phyloP scores from a whole-genome alignment of 2,113 vertebrate genomes.

The Psilopogon haemacephalus region DNA sequence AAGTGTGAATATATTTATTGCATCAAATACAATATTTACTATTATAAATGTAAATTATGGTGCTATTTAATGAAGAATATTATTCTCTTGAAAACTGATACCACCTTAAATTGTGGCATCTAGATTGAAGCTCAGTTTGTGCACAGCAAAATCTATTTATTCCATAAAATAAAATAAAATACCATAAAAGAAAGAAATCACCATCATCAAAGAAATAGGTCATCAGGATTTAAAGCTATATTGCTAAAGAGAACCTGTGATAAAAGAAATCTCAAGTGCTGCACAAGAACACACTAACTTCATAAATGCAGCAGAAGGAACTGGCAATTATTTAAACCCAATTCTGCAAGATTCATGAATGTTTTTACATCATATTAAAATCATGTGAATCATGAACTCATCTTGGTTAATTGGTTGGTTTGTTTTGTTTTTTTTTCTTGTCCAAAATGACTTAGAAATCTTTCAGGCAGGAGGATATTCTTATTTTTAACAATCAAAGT shows the following conservation, averaged over 20 bases:
- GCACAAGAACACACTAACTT: not conserved
- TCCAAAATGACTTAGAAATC: not conserved
- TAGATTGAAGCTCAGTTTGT: not conserved
- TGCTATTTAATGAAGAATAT: not conserved
- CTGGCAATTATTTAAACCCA: not conserved
- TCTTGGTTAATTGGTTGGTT: not conserved
- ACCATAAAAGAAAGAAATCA: not conserved
- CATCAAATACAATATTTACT: not conserved
- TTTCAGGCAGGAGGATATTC: not conserved
- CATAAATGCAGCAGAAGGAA: not conserved
- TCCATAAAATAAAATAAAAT: not conserved
- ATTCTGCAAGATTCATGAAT: not conserved
- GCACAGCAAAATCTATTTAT: not conserved
- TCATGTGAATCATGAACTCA: not conserved
- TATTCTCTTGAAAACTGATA: not conserved
- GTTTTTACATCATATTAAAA: not conserved
- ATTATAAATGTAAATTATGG: not conserved
- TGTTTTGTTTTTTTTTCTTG: not conserved
- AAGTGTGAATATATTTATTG: not conserved
- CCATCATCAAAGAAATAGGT: not conserved
- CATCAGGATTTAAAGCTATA: not conserved
- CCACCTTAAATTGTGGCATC: not conserved
- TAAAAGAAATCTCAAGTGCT: not conserved
- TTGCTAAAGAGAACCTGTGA: not conserved
- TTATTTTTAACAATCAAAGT: not conserved